Percentiles rank a stretch among this genome's conserved stretches.
phyloP scores from a whole-genome alignment of 1,140 invertebrate genomes.

The Gyrodactylus salaris region DNA sequence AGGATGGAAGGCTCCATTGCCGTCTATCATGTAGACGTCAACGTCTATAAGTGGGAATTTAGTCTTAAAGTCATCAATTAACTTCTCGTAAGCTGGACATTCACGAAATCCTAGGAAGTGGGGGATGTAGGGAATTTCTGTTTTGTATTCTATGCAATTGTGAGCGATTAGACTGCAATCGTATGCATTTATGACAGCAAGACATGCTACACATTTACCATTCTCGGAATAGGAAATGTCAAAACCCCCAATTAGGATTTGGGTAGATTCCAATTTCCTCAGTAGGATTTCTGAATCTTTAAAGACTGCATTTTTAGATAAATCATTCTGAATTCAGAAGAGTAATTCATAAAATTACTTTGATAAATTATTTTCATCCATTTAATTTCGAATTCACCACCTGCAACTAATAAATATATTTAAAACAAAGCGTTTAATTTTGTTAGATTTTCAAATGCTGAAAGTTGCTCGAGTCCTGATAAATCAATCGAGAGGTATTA shows the following conservation, averaged over 20 bases:
- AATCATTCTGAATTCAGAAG: neutral
- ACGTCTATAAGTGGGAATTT: neutral
- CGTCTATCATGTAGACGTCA: neutral
- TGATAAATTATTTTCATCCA: too few relatives aligned
- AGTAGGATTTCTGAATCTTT: neutral
- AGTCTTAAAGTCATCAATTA: neutral
- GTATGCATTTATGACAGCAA: neutral
- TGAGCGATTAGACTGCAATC: neutral
- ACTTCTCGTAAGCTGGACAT: neutral
- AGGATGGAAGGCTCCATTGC: neutral
- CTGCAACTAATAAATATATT: too few relatives aligned
- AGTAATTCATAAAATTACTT: too few relatives aligned
- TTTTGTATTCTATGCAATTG: neutral
- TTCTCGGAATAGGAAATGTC: neutral
- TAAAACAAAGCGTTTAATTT: too few relatives aligned
- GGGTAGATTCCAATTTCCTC: too few relatives aligned
- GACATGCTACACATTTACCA: neutral
- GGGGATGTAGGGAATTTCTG: neutral
- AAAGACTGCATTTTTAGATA: neutral
- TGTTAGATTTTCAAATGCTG: neutral
- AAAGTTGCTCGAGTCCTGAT: neutral
- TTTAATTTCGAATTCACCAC: too few relatives aligned
- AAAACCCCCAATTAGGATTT: neutral
- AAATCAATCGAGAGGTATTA: neutral
- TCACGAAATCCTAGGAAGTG: neutral